phyloP scores from a whole-genome alignment of 2,797 vertebrate genomes.

The Crocodylus rhombifer region DNA sequence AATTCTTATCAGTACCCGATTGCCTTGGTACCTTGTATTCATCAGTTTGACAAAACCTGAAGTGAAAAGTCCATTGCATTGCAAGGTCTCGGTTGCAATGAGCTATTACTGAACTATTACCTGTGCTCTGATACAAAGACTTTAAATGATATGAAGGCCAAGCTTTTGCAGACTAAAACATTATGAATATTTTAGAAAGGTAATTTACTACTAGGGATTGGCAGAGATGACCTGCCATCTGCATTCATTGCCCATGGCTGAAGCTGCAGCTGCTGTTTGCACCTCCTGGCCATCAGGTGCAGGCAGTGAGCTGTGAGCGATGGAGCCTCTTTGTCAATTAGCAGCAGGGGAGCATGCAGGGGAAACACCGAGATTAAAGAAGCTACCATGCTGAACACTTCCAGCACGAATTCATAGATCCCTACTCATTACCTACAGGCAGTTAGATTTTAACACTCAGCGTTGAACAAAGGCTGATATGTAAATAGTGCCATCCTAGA shows the following conservation, averaged over 20 bases:
- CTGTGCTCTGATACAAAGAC: slow-evolving; percentile 32
- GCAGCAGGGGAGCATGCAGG: neutral
- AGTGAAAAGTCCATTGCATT: slow-evolving; percentile 37
- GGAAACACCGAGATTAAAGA: too few species aligned
- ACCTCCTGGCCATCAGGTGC: too few species aligned
- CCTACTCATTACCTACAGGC: too few species aligned
- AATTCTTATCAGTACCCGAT: neutral
- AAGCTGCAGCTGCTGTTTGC: too few species aligned
- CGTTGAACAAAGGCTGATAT: neutral
- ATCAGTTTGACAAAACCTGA: neutral
- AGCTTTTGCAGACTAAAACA: neutral
- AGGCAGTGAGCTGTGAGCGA: fast-evolving
- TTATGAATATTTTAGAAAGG: neutral
- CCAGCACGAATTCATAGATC: too few species aligned
- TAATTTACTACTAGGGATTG: neutral
- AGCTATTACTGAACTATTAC: slow-evolving; percentile 14
- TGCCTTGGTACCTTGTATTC: neutral
- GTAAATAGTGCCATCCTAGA: too few species aligned
- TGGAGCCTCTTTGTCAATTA: neutral
- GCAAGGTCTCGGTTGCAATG: slow-evolving; percentile 25
- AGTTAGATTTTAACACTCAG: neutral
- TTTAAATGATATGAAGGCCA: neutral
- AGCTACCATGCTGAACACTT: too few species aligned
- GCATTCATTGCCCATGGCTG: too few species aligned
- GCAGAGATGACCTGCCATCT: neutral